phyloP scores from a whole-genome alignment of 2,888 invertebrate genomes.

The Apodemia mormo region DNA sequence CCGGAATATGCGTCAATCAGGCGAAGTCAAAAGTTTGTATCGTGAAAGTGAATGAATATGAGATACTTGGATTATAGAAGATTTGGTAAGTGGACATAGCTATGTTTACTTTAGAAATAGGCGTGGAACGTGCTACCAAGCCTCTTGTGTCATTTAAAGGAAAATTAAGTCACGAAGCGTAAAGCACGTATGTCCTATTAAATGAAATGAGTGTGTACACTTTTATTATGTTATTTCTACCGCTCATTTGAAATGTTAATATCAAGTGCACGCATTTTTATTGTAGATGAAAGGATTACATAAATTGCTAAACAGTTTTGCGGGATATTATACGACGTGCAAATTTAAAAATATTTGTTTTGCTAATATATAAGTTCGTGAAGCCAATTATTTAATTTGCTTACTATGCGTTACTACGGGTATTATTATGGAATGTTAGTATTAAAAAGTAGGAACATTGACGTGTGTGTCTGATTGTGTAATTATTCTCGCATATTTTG shows the following conservation, averaged over 20 bases:
- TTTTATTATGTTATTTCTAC: background rate
- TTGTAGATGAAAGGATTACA: background rate
- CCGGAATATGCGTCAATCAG: background rate
- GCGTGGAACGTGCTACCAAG: constrained; percentile 1
- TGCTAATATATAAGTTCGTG: background rate
- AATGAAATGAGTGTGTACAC: background rate
- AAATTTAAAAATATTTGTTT: background rate
- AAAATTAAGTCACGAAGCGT: constrained; percentile 12
- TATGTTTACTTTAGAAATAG: constrained; percentile 8
- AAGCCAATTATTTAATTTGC: background rate
- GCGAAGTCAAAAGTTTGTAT: background rate
- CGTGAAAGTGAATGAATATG: constrained; percentile 9
- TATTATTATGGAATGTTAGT: background rate
- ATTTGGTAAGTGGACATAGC: background rate
- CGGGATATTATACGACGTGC: background rate
- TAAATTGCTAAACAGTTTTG: constrained; percentile 13
- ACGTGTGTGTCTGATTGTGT: background rate
- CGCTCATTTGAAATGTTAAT: constrained; percentile 1
- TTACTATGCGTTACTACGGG: background rate
- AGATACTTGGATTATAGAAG: background rate
- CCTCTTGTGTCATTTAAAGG: constrained; percentile 1
- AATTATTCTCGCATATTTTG: too few species aligned
- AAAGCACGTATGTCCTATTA: constrained; percentile 12
- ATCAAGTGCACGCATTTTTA: background rate
- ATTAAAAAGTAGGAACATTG: background rate